phyloP scores from a whole-genome alignment of 1,140 invertebrate genomes.

The Drosophila kurseongensis region DNA sequence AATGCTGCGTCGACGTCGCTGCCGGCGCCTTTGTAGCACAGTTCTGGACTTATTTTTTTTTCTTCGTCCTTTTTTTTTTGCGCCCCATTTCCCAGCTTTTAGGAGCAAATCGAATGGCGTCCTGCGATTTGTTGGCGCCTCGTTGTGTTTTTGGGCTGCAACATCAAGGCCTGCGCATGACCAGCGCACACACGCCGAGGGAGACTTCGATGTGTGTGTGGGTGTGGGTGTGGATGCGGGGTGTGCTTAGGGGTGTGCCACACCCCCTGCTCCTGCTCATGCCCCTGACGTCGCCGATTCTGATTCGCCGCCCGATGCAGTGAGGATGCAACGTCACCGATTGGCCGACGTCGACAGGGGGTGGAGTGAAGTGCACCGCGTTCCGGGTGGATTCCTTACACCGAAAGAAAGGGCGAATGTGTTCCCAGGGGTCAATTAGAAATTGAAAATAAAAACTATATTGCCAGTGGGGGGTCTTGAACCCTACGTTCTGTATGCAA shows the following conservation, averaged over 20 bases:
- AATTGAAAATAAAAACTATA: too few relatives aligned
- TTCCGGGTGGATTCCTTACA: slow-evolving; percentile 22
- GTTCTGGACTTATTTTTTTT: slow-evolving; percentile 19
- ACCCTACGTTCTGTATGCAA: too few relatives aligned
- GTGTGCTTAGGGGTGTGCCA: slow-evolving; percentile 22
- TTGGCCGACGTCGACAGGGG: slow-evolving; percentile 50
- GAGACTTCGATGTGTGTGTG: slow-evolving; percentile 31
- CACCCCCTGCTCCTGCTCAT: slow-evolving; percentile 13
- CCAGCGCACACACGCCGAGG: slow-evolving; percentile 58
- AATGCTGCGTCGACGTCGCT: slow-evolving; percentile 44
- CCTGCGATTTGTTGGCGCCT: slow-evolving; percentile 72
- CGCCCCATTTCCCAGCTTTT: slow-evolving; percentile 38
- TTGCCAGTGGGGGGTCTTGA: too few relatives aligned
- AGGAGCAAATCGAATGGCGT: slow-evolving; percentile 67
- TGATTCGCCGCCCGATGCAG: slow-evolving; percentile 75
- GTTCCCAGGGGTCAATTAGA: too few relatives aligned
- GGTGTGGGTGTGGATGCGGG: not conserved
- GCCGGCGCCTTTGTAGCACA: slow-evolving; percentile 57
- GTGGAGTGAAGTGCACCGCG: slow-evolving; percentile 33
- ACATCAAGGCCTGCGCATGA: slow-evolving; percentile 70
- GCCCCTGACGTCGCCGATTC: slow-evolving; percentile 42
- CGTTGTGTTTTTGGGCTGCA: slow-evolving; percentile 29
- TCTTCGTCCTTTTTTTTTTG: not conserved
- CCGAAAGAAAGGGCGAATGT: not conserved
- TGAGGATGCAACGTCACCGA: slow-evolving; percentile 60